Percentiles rank a stretch among this genome's conserved stretches.
Conservation (phyloP, 2,797 vertebrate genomes). For the Gymnoscopelus braueri region DNA sequence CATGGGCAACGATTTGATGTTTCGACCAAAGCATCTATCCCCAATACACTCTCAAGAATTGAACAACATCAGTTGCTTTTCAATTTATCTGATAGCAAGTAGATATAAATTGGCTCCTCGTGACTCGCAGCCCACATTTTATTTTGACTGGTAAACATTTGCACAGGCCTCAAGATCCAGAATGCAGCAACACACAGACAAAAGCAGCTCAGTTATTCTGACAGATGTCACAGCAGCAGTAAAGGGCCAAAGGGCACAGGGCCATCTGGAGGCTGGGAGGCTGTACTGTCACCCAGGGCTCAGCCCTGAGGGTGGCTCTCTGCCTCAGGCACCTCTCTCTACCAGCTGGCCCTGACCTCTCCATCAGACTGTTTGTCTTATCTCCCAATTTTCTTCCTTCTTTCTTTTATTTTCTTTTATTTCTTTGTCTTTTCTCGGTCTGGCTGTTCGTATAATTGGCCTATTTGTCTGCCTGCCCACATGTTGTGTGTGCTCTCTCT, state of each 20-base stretch:
- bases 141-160: slow-evolving; percentile 60
- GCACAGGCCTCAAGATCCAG: slow-evolving; percentile 45
- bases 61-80: slow-evolving; percentile 11
- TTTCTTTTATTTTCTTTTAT: slow-evolving; percentile 17
- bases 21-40: not conserved
- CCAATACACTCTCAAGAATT: not conserved
- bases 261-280: slow-evolving; percentile 82
- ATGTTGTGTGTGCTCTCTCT: not conserved
- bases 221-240: slow-evolving; percentile 80
- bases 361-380: slow-evolving; percentile 38
- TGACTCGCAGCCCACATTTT: slow-evolving; percentile 35
- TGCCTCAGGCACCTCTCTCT: slow-evolving; percentile 61
- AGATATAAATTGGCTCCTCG: slow-evolving; percentile 14
- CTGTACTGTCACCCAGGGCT: slow-evolving; percentile 62
- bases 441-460: not conserved
- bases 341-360: slow-evolving; percentile 80
- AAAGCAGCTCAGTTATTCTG: slow-evolving; percentile 79
- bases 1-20: slow-evolving; percentile 1
- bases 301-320: slow-evolving; percentile 63
- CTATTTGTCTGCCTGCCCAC: not conserved
- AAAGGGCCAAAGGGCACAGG: slow-evolving; percentile 75
- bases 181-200: slow-evolving; percentile 68
- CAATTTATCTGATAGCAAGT: slow-evolving; percentile 7
- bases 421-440: not conserved
- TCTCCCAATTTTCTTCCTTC: slow-evolving; percentile 21